Base-by-base conservation (phyloP, 2,113 vertebrate species). In the Meleagris gallopavo region DNA sequence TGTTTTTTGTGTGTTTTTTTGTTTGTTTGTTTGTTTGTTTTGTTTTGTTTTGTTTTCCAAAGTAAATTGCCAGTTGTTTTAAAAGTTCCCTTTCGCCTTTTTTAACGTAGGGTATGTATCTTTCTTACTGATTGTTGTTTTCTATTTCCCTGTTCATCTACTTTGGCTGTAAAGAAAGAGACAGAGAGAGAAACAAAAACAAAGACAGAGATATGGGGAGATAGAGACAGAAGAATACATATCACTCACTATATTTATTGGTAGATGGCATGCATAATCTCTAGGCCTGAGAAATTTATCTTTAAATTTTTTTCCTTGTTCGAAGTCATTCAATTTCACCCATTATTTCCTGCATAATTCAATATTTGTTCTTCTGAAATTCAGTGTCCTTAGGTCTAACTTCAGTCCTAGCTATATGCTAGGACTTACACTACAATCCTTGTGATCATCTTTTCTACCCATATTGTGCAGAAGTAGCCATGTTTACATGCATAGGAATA, bases 291-390 rank as follows among this genome's bases (percentile, higher is more conserved):
- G 77, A 94, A 95, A 94, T 91, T 93, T 81, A 86, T 95, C 65
- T 90, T 90, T 70, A 79, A 73, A 91, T 96, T 94, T 95, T 27
- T 94, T 45, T 89, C 84, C 41, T 61, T 95, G 95, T 22, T 95
- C 81, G 92, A 86, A 90, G 86, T 96, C 73, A 79, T 92, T 95
- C 69, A 61, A 93, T 97, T 97, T 96, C 94, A 96, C 61, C 91
- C 88, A 92, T 89, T 90, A 89, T 94, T 96, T 96, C 75, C 72
- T 58, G 13, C 72, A 83, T 64, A 67, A 14, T 95, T 57, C 54
- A 94, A 91, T 95, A 76, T 92, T 86, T 93, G 27, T 93, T 93
- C 86, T 91, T 78, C 79, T 91, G 90, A 88, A 93, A 91, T 88
- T 89, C 61, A 78, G 24, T 50, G 22, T 88, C 40, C 52, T 86